These are phyloP conservation scores for Leuciscus waleckii DNA, from an alignment of 2,797 vertebrate species.

Conservation along the genomic window DNA sequence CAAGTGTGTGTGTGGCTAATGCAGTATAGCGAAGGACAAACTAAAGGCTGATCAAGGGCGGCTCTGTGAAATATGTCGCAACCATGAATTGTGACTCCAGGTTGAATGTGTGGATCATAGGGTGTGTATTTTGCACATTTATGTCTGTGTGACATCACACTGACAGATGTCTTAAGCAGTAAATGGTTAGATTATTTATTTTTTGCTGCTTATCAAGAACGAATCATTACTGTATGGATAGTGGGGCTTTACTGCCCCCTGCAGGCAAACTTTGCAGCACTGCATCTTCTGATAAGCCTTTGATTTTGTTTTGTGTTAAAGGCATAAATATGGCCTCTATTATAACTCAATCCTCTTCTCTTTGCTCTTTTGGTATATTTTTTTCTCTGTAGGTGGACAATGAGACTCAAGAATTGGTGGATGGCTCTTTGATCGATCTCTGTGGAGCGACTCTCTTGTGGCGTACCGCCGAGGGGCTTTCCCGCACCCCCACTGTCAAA, in stretches of 20 bases:
- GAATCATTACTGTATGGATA: background rate
- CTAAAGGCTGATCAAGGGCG: constrained; percentile 11
- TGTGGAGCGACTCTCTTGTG: constrained; percentile 96
- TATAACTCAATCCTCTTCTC: background rate
- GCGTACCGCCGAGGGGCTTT: constrained; percentile 95
- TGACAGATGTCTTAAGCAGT: background rate
- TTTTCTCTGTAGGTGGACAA: constrained; percentile 85
- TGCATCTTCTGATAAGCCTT: background rate
- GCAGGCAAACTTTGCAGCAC: background rate
- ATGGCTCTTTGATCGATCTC: constrained; percentile 95
- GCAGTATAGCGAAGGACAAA: constrained; percentile 4
- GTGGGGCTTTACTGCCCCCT: constrained; percentile 42
- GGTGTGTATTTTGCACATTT: background rate
- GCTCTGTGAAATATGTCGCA: background rate
- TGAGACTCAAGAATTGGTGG: constrained; percentile 93
- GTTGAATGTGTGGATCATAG: background rate
- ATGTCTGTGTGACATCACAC: background rate
- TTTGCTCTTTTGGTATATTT: background rate
- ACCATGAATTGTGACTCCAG: background rate
- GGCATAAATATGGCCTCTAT: background rate
- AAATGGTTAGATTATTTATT: background rate
- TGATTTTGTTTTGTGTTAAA: too few species aligned
- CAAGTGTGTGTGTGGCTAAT: constrained; percentile 22
- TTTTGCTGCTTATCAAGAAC: background rate
- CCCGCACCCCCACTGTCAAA: constrained; percentile 94